Evolutionary conservation across 2,888 invertebrate species (phyloP).

Genomic region (Chymomyza fuscimana): DNA sequence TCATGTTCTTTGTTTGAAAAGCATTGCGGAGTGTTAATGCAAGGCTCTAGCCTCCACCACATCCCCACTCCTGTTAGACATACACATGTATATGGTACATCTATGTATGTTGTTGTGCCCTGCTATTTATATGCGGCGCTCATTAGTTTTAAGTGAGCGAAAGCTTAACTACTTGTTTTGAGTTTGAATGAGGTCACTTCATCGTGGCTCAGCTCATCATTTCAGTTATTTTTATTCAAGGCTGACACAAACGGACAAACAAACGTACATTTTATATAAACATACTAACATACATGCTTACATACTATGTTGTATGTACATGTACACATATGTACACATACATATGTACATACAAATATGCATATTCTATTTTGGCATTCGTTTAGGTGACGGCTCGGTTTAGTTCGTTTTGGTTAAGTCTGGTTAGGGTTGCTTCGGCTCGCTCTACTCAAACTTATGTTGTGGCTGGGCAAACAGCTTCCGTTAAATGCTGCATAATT

Average conservation of each 20-base stretch:
- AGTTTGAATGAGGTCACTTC: slow-evolving; percentile 70
- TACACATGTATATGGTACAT: not conserved
- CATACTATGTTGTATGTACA: not conserved
- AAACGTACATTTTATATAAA: slow-evolving; percentile 36
- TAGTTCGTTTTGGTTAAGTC: slow-evolving; percentile 40
- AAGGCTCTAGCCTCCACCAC: not conserved
- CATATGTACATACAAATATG: not conserved
- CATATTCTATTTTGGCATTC: not conserved
- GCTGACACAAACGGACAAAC: slow-evolving; percentile 49
- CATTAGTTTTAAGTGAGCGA: slow-evolving; percentile 72
- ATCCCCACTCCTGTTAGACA: too few relatives aligned
- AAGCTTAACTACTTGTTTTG: slow-evolving; percentile 72
- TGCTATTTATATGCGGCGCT: slow-evolving; percentile 68
- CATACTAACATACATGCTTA: slow-evolving; percentile 1
- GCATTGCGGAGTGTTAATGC: not conserved
- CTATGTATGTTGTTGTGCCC: not conserved
- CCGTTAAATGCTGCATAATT: slow-evolving; percentile 71
- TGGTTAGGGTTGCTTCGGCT: slow-evolving; percentile 15
- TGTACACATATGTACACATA: slow-evolving; percentile 14
- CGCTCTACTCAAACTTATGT: slow-evolving; percentile 12
- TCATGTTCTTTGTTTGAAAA: not conserved
- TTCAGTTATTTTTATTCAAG: slow-evolving; percentile 69
- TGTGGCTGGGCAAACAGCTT: slow-evolving; percentile 68
- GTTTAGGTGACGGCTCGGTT: slow-evolving; percentile 13
- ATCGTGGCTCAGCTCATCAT: slow-evolving; percentile 64